These are phyloP conservation scores for Ephestia elutella DNA, from an alignment of 1,140 invertebrate species.

Conservation along the genomic window DNA sequence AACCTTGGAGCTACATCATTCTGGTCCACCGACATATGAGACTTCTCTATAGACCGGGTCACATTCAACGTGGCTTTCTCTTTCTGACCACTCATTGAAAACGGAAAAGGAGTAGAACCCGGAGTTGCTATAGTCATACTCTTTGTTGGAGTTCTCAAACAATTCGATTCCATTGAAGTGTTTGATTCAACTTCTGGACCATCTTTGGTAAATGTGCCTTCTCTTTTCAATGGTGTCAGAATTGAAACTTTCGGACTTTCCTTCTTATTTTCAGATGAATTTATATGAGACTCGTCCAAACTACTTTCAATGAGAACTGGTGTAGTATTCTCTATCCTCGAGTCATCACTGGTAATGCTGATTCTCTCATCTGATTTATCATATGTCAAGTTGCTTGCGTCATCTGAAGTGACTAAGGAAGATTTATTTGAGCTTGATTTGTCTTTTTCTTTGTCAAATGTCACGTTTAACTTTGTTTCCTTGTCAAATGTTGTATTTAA, in stretches of 20 bases:
- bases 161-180: background rate
- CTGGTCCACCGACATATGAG: conserved; percentile 21
- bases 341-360: conserved; percentile 55
- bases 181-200: conserved; percentile 24
- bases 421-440: conserved; percentile 23
- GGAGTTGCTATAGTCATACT: conserved; percentile 48
- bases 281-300: conserved; percentile 35
- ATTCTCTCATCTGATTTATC: conserved; percentile 41
- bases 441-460: conserved; percentile 20
- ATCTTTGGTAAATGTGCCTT: conserved; percentile 58
- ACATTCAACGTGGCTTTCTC: conserved; percentile 48
- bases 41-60: conserved; percentile 61
- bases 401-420: conserved; percentile 44
- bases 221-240: conserved; percentile 39
- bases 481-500: conserved; percentile 16
- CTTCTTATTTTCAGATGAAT: background rate
- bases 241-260: background rate
- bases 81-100: conserved; percentile 29
- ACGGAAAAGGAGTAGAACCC: conserved; percentile 53
- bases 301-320: conserved; percentile 59
- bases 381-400: conserved; percentile 26
- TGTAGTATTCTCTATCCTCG: conserved; percentile 41
- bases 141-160: conserved; percentile 34
- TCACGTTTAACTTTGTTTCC: conserved; percentile 14
- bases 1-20: conserved; percentile 17